phyloP scores from a whole-genome alignment of 2,888 invertebrate species.

The Tupiocoris notatus region DNA sequence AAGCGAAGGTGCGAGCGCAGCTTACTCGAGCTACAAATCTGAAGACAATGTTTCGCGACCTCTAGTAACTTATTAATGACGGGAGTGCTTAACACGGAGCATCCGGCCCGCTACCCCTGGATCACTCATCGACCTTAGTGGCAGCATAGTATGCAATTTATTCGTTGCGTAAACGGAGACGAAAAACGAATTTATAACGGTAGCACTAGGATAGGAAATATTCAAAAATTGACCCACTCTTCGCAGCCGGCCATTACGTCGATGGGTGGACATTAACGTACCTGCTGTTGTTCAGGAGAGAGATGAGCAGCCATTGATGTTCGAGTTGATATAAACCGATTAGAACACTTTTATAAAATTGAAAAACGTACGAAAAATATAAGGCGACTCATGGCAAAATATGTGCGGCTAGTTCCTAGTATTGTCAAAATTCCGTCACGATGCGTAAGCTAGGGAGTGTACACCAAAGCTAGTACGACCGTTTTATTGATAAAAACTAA shows the following conservation, averaged over 20 bases:
- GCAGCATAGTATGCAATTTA: not conserved
- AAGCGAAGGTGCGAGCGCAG: too few relatives aligned
- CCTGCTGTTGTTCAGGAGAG: slow-evolving; percentile 75
- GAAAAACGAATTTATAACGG: too few relatives aligned
- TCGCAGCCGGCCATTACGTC: slow-evolving; percentile 2
- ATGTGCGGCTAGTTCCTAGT: not conserved
- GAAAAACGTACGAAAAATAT: not conserved
- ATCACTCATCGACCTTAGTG: slow-evolving; percentile 7
- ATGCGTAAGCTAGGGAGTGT: not conserved
- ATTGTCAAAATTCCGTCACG: not conserved
- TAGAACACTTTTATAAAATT: not conserved
- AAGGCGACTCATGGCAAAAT: slow-evolving; percentile 1
- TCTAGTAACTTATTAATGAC: too few relatives aligned
- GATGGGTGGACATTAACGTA: slow-evolving; percentile 57
- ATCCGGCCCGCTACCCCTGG: slow-evolving; percentile 34
- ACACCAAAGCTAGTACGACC: not conserved
- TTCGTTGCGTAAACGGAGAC: too few relatives aligned
- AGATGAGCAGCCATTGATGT: slow-evolving; percentile 67
- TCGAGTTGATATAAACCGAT: not conserved
- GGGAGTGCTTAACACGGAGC: slow-evolving; percentile 12
- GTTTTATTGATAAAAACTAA: not conserved
- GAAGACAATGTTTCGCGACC: too few relatives aligned
- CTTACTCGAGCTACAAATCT: too few relatives aligned
- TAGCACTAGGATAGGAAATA: slow-evolving; percentile 13
- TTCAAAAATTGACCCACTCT: too few relatives aligned